Percentiles rank a stretch among this genome's conserved stretches.
Conservation (phyloP, 2,797 vertebrate species). For the Fistularia commersonii region DNA sequence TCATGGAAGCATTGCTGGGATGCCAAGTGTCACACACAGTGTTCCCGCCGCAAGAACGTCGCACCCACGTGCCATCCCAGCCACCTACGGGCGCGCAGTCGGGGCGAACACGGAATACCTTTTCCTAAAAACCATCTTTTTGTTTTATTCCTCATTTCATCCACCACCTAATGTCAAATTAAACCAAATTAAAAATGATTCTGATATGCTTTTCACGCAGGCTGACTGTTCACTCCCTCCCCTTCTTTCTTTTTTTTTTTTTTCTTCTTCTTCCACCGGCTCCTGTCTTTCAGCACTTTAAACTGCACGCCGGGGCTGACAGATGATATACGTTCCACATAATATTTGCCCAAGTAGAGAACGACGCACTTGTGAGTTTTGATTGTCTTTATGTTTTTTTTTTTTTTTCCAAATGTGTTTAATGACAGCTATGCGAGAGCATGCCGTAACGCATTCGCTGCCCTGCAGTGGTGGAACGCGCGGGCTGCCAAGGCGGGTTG, state of each 20-base stretch:
- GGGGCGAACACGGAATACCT: no score
- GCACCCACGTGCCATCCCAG: slow-evolving; percentile 61
- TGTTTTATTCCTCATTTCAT: slow-evolving; percentile 4
- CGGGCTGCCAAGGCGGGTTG: slow-evolving; percentile 77
- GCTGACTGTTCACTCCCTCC: slow-evolving; percentile 5
- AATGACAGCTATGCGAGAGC: slow-evolving; percentile 78
- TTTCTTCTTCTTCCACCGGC: no score
- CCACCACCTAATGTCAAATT: slow-evolving; percentile 22
- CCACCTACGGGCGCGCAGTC: slow-evolving; percentile 43
- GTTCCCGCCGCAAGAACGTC: slow-evolving; percentile 60
- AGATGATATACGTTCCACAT: slow-evolving; percentile 38
- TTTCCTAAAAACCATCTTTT: slow-evolving; percentile 2
- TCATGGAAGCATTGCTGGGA: slow-evolving; percentile 55
- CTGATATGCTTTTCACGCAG: no score
- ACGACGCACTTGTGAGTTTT: slow-evolving; percentile 59
- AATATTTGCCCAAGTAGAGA: slow-evolving; percentile 43
- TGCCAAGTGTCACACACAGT: slow-evolving; percentile 64
- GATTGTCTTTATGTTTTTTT: slow-evolving; percentile 58
- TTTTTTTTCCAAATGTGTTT: slow-evolving; percentile 65
- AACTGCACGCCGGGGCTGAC: slow-evolving; percentile 41
- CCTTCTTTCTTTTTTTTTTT: no score
- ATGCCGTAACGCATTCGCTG: slow-evolving; percentile 75
- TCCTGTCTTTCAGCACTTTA: slow-evolving; percentile 43
- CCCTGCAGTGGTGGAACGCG: slow-evolving; percentile 66
- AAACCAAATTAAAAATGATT: no score